Evolutionary conservation across 2,888 invertebrate genomes (phyloP), one percentile per base, ranked within the genome.

Genomic region (Eutolmus rufibarbis): DNA sequence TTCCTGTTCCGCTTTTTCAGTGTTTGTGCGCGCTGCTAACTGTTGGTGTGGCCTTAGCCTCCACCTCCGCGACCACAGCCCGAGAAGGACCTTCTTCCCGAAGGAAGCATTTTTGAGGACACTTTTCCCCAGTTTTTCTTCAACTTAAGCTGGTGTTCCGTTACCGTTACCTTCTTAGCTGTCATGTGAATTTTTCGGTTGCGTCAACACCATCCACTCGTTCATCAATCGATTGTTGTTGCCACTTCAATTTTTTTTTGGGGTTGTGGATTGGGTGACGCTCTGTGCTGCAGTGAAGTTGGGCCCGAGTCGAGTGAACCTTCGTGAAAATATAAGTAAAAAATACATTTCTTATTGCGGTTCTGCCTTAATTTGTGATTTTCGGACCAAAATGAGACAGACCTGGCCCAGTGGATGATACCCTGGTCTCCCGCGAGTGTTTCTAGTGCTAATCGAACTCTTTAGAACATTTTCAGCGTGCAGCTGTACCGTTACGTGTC

Each of bases 1-100:
- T 92, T 92, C 92, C 92, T 91, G 91, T 92, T 92, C 91, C 92
- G 91, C 90, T 89, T 89, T 88, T 88, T 85, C 86, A 87, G 81
- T 88, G 86, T 88, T 88, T 87, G 88, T 88, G 82, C 76, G 81
- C 86, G 76, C 88, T 82, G 82, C 78, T 57, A 86, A 86, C 57
- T 88, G 46, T 87, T 79, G 86, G 86, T 77, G 86, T 77, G 81
- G 78, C 78, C 84, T 86, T 89, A 77, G 87, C 88, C 86, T 85
- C 88, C 46, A 87, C 81, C 74, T 23, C 31, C 14, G 43, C 23
- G 23, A 66, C 66, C 74, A 51, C 87, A 51, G 66, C 46, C n/a
- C 5, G 46, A 51, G 34, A 86, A 81, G 81, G 37, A 46, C 46
- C 34, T 87, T 87, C 57, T 76, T 76, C 78, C 77, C 40, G 56